Evolutionary conservation across 1,140 invertebrate genomes (phyloP), one percentile per base, ranked within the genome.

Genomic region (Drosophila pectinifera): DNA sequence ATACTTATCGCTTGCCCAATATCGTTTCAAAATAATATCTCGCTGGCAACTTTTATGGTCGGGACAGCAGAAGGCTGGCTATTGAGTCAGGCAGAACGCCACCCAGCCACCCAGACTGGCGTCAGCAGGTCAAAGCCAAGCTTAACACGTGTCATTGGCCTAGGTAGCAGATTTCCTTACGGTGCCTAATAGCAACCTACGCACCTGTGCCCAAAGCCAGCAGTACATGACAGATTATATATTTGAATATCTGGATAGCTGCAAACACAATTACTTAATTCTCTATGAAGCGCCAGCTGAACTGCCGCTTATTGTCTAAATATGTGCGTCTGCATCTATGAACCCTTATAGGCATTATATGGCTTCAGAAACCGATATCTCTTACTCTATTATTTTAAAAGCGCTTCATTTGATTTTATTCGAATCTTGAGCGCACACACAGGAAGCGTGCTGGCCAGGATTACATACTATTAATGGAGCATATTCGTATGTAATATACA

Each of bases 1-100:
- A 90, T 90, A 77, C 88, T 90, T 90, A 90, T 90, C 86, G 82
- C 83, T 82, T 80, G 76, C 69, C 76, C 84, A 89, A 90, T 90
- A 90, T 90, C 84, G 73, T 90, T 90, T 72, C 84, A 49, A 84
- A 88, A 89, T 89, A 90, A 78, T 90, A 85, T 85, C 84, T 84
- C 84, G 85, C 83, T 88, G 53, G 84, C 59, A 67, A 68, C 61
- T 43, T 77, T 78, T 78, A 78, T 69, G 64, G 74, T 51, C 55
- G 55, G 45, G 73, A 65, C 46, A 56, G 56, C 41, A 28, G 69
- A 36, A 11, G 49, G 31, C 49, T 53, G 53, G 48, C 54, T 51
- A 43, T 26, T 45, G 16, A 41, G 63, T 26, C 67, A 67, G 49
- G 28, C 62, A 39, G 49, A 51, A 20, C 2, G 31, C 45, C 38